Conservation (phyloP, 2,797 vertebrate species). For the Amazona finschi region DNA sequence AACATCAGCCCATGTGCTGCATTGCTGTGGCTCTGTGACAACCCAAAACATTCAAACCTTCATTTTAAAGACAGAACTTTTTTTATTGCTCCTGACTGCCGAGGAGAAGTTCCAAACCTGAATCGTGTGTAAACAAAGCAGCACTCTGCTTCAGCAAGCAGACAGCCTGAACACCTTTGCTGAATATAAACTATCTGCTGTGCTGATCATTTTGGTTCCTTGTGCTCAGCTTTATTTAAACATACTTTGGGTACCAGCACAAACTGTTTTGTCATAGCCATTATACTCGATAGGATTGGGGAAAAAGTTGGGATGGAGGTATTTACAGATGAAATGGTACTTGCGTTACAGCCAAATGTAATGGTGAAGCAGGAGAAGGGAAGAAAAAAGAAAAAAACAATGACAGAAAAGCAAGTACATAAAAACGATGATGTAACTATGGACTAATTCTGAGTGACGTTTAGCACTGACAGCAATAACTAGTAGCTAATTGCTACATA, state of each 20-base stretch:
- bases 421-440: not conserved
- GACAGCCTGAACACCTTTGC: not conserved
- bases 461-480: not conserved
- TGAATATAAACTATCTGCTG: not conserved
- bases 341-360: not conserved
- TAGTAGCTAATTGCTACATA: not conserved
- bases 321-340: not conserved
- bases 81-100: not conserved
- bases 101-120: not conserved
- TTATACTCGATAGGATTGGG: not conserved
- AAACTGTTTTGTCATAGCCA: not conserved
- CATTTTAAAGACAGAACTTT: not conserved
- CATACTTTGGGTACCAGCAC: not conserved
- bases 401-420: not conserved
- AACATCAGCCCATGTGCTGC: not conserved
- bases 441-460: not conserved
- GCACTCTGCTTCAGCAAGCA: not conserved
- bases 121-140: not conserved
- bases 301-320: not conserved
- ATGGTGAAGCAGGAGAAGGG: not conserved
- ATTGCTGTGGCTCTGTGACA: not conserved
- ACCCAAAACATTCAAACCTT: not conserved
- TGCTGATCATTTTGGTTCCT: not conserved
- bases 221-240: not conserved
- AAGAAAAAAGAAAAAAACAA: not conserved